Percentiles rank a stretch among this genome's conserved stretches.
Evolutionary conservation across 2,888 invertebrate species (phyloP).

Genomic region (Aproaerema taeniolella): DNA sequence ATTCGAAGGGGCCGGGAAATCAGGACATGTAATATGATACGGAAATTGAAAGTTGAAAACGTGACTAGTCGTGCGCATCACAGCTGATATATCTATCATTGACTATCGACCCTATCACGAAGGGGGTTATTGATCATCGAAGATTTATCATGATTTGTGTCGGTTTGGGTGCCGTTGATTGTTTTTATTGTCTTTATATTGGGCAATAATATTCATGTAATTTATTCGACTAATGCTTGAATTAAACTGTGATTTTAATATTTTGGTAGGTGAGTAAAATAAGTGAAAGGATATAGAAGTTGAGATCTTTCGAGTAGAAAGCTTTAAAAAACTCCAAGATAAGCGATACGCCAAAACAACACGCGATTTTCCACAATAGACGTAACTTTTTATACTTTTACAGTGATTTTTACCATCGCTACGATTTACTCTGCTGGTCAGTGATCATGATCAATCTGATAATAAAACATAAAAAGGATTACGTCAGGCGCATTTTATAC

Average conservation of each 20-base stretch:
- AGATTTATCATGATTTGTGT: too few relatives aligned
- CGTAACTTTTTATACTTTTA: too few relatives aligned
- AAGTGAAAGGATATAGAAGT: constrained; percentile 40
- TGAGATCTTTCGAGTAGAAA: background rate
- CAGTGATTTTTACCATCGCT: too few relatives aligned
- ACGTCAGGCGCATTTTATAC: background rate
- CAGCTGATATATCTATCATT: too few relatives aligned
- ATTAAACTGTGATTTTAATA: too few relatives aligned
- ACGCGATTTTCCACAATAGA: background rate
- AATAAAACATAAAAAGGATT: constrained; percentile 3
- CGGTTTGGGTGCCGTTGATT: too few relatives aligned
- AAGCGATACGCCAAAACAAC: background rate
- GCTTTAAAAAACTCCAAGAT: background rate
- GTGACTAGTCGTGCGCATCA: constrained; percentile 14
- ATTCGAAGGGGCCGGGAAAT: background rate
- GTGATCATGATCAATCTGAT: background rate
- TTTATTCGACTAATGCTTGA: too few relatives aligned
- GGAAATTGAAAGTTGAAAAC: constrained; percentile 30
- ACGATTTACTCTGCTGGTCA: too few relatives aligned
- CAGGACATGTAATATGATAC: background rate
- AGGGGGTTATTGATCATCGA: too few relatives aligned
- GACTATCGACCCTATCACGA: too few relatives aligned
- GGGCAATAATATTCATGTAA: too few relatives aligned
- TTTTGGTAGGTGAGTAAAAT: constrained; percentile 24
- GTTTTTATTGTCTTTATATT: too few relatives aligned